Percentiles rank a stretch among this genome's conserved stretches.
Conservation (phyloP, 2,888 invertebrate genomes). For the Nysson spinosus region DNA sequence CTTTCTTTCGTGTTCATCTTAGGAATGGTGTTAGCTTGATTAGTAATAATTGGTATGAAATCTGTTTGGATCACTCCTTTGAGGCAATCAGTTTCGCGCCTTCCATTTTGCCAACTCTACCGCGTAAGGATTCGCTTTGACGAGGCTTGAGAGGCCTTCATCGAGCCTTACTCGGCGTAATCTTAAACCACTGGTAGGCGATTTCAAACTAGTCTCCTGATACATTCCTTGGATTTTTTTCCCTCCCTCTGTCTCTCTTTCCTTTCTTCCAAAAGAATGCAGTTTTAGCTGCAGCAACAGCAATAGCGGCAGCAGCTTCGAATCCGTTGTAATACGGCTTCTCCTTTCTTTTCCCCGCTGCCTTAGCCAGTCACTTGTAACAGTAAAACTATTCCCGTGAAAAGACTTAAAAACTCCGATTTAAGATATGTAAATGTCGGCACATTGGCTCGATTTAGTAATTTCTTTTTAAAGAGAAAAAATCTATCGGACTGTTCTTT, state of each 20-base stretch:
- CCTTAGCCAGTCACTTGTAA: not conserved
- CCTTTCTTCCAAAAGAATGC: constrained; percentile 32
- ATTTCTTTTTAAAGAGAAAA: constrained; percentile 30
- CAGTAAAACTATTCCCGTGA: constrained; percentile 13
- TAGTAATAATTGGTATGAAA: constrained; percentile 41
- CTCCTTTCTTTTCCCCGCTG: not conserved
- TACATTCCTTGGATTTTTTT: constrained; percentile 41
- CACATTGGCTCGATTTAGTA: constrained; percentile 17
- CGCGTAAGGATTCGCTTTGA: constrained; percentile 31
- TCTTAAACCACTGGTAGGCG: constrained; percentile 39
- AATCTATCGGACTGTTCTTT: no score
- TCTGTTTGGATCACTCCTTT: constrained; percentile 34
- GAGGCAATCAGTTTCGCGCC: constrained; percentile 45
- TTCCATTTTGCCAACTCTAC: constrained; percentile 39
- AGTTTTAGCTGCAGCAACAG: constrained; percentile 29
- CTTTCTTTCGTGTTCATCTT: no score
- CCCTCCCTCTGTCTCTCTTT: constrained; percentile 13
- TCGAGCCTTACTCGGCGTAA: constrained; percentile 35
- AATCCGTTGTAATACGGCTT: constrained; percentile 25
- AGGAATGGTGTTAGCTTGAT: constrained; percentile 37
- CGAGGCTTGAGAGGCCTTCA: constrained; percentile 24
- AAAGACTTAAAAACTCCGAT: constrained; percentile 50
- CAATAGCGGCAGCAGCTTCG: constrained; percentile 23
- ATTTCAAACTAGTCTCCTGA: constrained; percentile 36
- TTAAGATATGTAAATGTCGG: constrained; percentile 49